These are phyloP conservation scores for Apotomis turbidana DNA, from an alignment of 2,888 invertebrate genomes.

Conservation along the genomic window DNA sequence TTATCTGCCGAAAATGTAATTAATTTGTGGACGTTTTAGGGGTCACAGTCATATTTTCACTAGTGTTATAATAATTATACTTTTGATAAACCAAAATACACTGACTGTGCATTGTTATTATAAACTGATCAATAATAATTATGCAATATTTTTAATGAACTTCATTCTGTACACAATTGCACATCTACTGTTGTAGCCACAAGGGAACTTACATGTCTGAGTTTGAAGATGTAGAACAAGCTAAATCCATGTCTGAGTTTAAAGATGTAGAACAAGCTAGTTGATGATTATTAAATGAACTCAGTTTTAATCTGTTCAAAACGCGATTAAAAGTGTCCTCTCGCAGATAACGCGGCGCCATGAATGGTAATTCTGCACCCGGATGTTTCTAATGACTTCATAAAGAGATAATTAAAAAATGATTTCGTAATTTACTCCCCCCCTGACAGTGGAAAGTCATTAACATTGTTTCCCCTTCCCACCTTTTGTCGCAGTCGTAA, in stretches of 20 bases:
- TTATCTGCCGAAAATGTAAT: not conserved
- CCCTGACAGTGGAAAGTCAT: conserved; percentile 25
- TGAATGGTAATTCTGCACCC: conserved; percentile 32
- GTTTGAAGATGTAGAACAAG: not conserved
- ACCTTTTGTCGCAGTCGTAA: conserved; percentile 25
- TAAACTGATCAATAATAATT: too few relatives aligned
- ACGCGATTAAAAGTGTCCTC: conserved; percentile 14
- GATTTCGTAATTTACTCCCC: conserved; percentile 37
- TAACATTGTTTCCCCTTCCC: conserved; percentile 29
- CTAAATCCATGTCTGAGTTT: too few relatives aligned
- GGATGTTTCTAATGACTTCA: conserved; percentile 39
- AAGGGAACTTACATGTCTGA: too few relatives aligned
- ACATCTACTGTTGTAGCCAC: too few relatives aligned
- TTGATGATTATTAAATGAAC: conserved; percentile 8
- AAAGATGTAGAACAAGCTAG: not conserved
- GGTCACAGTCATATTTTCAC: too few relatives aligned
- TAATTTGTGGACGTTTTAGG: too few relatives aligned
- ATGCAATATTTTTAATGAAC: too few relatives aligned
- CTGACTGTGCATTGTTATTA: too few relatives aligned
- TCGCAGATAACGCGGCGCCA: not conserved
- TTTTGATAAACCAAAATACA: too few relatives aligned
- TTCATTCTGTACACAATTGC: too few relatives aligned
- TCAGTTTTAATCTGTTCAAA: conserved; percentile 8
- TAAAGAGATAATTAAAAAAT: conserved; percentile 41
- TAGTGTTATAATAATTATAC: too few relatives aligned